Base-by-base conservation (phyloP, 2,797 vertebrate genomes). In the Perodicticus potto region DNA sequence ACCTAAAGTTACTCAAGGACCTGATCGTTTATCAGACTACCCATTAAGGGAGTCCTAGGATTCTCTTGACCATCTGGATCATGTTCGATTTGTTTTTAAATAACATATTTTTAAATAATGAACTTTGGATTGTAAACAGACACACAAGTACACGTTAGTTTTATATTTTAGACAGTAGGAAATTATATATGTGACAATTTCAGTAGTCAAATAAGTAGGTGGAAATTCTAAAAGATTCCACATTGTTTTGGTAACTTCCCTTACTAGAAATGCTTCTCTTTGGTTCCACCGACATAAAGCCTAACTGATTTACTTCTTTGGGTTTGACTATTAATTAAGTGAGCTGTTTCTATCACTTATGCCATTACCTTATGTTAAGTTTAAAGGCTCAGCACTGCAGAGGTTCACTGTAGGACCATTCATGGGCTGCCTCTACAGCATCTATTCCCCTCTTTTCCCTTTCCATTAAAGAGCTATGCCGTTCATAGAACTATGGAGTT, bases 71-170 rank as follows among this genome's bases (percentile, higher is more conserved):
- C 1, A 43, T 91, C 53, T 74, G 40, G 19, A 45, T 22, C 59
- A 89, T n/a, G 4, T 22, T 92, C 27, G 74, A 59, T 63, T 91
- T 94, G 27, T 13, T 92, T 80, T 84, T n/a, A 67, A 74, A 85
- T 72, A 67, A 87, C 3, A 57, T 55, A 67, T 69, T 92, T 17
- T 86, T 59, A 76, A 90, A 53, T 22, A 69, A 69, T 23, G 13
- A 45, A 86, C 74, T 86, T 27, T 63, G 22, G 13, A 74, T 63
- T 93, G 76, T 53, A 77, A 55, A 76, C 29, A 84, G 43, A 59
- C 40, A 88, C 16, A 65, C 11, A 86, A 74, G 27, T 29, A 81
- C 32, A 53, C 1, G 23, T 40, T 49, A 29, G 25, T 74, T 81
- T 90, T 86, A 5, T 59, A 93, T 40, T 53, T 59, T 80, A 95